Percentiles rank a stretch among this genome's conserved stretches.
Evolutionary conservation across 2,888 invertebrate genomes (phyloP).

Genomic region (Microctonus aethiopoides): DNA sequence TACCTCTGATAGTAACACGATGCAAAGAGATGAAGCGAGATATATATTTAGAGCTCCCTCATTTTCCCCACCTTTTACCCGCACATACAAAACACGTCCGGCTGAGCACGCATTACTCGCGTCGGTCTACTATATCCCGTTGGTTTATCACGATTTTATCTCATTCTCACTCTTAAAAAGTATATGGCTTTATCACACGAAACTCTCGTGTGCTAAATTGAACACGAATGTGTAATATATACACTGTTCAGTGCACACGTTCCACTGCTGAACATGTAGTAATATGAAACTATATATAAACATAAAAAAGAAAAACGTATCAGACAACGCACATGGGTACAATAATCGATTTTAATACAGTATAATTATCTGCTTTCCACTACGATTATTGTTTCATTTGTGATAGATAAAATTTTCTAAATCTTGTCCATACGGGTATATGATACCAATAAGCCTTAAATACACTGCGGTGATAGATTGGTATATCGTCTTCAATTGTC

Average conservation of each 20-base stretch:
- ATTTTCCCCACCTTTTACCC: background rate
- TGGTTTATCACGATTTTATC: constrained; percentile 29
- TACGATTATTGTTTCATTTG: no score
- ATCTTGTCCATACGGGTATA: no score
- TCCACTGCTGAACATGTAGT: background rate
- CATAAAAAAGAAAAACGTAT: background rate
- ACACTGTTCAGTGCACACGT: background rate
- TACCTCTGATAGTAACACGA: constrained; percentile 27
- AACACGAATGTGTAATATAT: constrained; percentile 4
- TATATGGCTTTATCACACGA: constrained; percentile 32
- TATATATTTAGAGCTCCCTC: constrained; percentile 17
- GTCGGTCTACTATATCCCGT: background rate
- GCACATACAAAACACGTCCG: background rate
- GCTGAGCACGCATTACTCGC: constrained; percentile 14
- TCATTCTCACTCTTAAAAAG: constrained; percentile 21
- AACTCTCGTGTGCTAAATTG: background rate
- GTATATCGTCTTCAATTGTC: no score
- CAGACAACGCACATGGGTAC: no score
- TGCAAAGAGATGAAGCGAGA: constrained; percentile 18
- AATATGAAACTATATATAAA: background rate
- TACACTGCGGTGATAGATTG: no score
- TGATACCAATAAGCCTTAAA: no score
- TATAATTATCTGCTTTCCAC: no score
- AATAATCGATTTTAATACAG: no score
- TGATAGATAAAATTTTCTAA: no score